Percentiles rank a stretch among this genome's conserved stretches.
These are phyloP conservation scores for Trilocha varians DNA, from an alignment of 2,888 invertebrate species.

Conservation along the genomic window DNA sequence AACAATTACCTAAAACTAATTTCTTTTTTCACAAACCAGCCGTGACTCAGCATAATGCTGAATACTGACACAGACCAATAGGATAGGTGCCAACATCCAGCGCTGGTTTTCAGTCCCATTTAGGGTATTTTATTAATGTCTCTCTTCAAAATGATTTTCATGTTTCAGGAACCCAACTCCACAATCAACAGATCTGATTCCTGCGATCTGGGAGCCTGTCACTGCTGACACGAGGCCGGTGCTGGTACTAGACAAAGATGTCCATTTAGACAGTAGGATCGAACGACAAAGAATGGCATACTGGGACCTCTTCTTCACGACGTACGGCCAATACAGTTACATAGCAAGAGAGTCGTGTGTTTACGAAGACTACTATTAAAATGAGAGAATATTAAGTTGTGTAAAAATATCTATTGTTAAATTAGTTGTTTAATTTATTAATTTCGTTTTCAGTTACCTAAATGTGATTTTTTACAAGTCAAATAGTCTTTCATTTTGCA, in stretches of 20 bases:
- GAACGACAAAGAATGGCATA: slow-evolving; percentile 51
- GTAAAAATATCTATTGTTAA: neutral
- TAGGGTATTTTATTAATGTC: too few species aligned
- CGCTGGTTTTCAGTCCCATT: too few species aligned
- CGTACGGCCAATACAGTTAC: slow-evolving; percentile 42
- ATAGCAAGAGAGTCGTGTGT: slow-evolving; percentile 21
- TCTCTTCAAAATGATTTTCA: too few species aligned
- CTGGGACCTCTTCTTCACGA: slow-evolving; percentile 56
- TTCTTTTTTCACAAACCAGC: too few species aligned
- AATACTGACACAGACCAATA: too few species aligned
- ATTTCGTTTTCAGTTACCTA: too few species aligned
- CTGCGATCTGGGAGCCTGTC: slow-evolving; percentile 41
- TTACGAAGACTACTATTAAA: neutral
- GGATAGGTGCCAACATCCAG: too few species aligned
- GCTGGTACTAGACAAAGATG: slow-evolving; percentile 42
- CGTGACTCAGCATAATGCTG: too few species aligned
- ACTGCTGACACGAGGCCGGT: slow-evolving; percentile 36
- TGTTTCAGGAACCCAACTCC: slow-evolving; percentile 53
- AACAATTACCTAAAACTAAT: too few species aligned
- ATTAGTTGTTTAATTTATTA: neutral
- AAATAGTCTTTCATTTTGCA: too few species aligned
- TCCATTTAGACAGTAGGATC: slow-evolving; percentile 36
- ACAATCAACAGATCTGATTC: slow-evolving; percentile 28
- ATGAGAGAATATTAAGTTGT: neutral
- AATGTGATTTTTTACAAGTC: too few species aligned